phyloP scores from a whole-genome alignment of 2,797 vertebrate species.

The Diceros bicornis region DNA sequence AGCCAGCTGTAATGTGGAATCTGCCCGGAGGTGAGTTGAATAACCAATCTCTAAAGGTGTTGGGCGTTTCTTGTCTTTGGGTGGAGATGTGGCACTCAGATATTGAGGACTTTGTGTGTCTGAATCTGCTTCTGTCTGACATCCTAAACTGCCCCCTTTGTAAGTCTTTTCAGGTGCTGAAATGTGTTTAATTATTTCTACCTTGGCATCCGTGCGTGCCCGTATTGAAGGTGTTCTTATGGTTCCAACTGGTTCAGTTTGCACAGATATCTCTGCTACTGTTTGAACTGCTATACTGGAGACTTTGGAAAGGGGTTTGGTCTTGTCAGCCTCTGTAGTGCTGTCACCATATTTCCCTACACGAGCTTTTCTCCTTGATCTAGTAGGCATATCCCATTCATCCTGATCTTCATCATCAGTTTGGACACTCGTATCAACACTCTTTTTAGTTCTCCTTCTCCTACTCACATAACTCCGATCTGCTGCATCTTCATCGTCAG shows the following conservation, averaged over 20 bases:
- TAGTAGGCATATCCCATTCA: conserved; percentile 96
- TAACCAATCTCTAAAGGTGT: conserved; percentile 95
- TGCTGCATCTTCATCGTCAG: conserved; percentile 96
- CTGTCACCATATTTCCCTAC: conserved; percentile 93
- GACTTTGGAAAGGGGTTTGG: conserved; percentile 94
- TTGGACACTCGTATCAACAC: conserved; percentile 96
- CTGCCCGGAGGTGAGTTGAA: conserved; percentile 94
- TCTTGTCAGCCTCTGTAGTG: conserved; percentile 91
- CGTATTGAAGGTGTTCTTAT: conserved; percentile 95
- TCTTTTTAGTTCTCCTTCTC: conserved; percentile 94
- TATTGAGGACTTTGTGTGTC: conserved; percentile 92
- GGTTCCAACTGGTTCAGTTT: conserved; percentile 97
- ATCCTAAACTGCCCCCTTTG: conserved; percentile 96
- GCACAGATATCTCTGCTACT: conserved; percentile 98
- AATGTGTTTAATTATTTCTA: conserved; percentile 98
- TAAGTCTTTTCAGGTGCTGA: conserved; percentile 97
- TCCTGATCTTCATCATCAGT: conserved; percentile 99
- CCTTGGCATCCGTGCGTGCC: conserved; percentile 95
- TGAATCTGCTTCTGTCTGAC: conserved; percentile 97
- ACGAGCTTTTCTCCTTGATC: conserved; percentile 94
- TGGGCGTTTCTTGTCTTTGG: conserved; percentile 95
- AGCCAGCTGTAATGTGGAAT: conserved; percentile 92
- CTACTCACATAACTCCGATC: conserved; percentile 94
- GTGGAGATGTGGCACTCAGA: conserved; percentile 91
- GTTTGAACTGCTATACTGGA: conserved; percentile 99